phyloP scores from a whole-genome alignment of 2,113 vertebrate species.

The Sisor rabdophorus region DNA sequence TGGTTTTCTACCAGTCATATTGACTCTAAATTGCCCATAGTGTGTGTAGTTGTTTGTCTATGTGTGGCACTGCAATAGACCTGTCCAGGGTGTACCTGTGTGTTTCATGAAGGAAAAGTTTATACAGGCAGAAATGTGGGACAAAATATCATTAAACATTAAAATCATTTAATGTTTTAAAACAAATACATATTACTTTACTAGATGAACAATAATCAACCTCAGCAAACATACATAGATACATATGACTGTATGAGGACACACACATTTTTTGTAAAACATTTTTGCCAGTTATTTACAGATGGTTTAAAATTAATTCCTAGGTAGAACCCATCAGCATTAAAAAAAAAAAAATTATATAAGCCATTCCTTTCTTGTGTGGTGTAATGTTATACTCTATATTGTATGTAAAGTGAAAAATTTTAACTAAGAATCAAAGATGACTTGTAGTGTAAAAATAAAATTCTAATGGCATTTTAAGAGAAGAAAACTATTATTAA shows the following conservation, averaged over 20 bases:
- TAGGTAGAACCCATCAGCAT: constrained; percentile 59
- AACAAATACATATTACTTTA: constrained; percentile 78
- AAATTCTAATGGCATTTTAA: background rate
- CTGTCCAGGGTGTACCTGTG: too few species aligned
- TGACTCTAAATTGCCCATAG: too few species aligned
- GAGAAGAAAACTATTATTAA: background rate
- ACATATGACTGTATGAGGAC: constrained; percentile 70
- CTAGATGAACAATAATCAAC: constrained; percentile 72
- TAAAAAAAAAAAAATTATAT: background rate
- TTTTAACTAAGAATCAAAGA: constrained; percentile 36
- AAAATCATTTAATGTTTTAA: constrained; percentile 74
- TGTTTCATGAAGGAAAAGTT: background rate
- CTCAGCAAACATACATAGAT: constrained; percentile 75
- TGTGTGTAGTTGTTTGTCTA: too few species aligned
- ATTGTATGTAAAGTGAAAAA: constrained; percentile 75
- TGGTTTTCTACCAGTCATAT: too few species aligned
- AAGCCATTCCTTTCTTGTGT: background rate
- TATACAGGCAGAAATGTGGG: constrained; percentile 50
- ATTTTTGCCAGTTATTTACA: constrained; percentile 58
- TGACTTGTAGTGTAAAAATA: background rate
- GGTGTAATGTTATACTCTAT: constrained; percentile 56
- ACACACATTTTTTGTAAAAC: constrained; percentile 52
- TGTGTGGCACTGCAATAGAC: too few species aligned
- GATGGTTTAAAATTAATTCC: constrained; percentile 41
- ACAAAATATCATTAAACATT: constrained; percentile 64